These are phyloP conservation scores for Periophthalmus modestus DNA, from an alignment of 2,113 vertebrate species.

Conservation along the genomic window DNA sequence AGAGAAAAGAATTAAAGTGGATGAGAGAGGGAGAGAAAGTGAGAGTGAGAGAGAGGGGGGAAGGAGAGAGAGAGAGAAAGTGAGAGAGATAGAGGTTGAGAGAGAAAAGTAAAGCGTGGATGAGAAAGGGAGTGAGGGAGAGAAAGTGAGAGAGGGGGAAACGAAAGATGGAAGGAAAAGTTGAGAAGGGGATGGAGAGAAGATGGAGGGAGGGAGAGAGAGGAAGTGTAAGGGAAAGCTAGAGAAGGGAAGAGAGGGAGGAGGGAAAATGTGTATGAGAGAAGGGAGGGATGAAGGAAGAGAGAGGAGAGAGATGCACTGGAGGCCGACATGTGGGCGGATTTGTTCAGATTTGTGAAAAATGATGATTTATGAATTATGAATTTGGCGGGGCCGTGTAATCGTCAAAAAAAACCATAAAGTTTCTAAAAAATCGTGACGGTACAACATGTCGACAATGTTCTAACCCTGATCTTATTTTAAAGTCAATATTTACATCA, in stretches of 20 bases:
- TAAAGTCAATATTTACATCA: slow-evolving; percentile 99
- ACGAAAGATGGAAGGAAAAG: no score
- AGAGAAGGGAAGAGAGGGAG: slow-evolving; percentile 81
- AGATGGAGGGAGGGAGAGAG: no score
- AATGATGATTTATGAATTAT: slow-evolving; percentile 94
- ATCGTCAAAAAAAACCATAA: slow-evolving; percentile 99
- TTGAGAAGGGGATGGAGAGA: no score
- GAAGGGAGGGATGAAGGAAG: slow-evolving; percentile 67
- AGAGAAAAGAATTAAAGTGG: no score
- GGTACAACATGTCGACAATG: slow-evolving; percentile 86
- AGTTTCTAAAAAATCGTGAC: slow-evolving; percentile 85
- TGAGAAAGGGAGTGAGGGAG: no score
- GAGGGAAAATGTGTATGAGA: slow-evolving; percentile 40
- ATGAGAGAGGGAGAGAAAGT: no score
- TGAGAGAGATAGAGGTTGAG: no score
- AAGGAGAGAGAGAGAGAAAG: no score
- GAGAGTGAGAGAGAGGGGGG: no score
- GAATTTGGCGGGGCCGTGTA: slow-evolving; percentile 90
- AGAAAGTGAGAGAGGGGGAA: no score
- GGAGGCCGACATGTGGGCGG: slow-evolving; percentile 68
- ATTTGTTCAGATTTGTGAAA: slow-evolving; percentile 83
- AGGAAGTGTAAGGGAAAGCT: no score
- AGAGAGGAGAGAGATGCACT: neutral
- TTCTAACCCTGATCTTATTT: slow-evolving; percentile 93
- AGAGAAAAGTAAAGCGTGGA: no score